A percentile compares a stretch with the other conserved stretches of the same genome.
These are phyloP conservation scores for Falco cherrug DNA, from an alignment of 2,797 vertebrate species.

Conservation along the genomic window DNA sequence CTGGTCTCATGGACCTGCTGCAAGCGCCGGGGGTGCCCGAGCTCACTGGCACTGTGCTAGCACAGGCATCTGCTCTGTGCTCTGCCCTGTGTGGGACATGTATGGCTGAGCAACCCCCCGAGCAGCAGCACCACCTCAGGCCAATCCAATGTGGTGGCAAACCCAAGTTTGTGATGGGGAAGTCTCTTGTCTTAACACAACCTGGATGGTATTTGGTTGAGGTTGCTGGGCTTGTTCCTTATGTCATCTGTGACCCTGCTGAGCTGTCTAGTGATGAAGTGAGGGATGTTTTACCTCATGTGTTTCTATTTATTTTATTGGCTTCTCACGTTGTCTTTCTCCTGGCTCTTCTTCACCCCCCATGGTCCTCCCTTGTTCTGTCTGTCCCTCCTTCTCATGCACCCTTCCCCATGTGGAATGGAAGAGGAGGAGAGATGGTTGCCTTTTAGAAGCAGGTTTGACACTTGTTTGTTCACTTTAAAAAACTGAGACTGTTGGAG, in stretches of 20 bases:
- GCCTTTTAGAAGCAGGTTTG: background rate
- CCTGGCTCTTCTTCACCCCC: background rate
- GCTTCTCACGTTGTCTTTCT: background rate
- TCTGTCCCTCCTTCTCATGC: background rate
- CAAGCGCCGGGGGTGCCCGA: background rate
- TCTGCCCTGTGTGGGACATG: fast-evolving
- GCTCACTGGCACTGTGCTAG: background rate
- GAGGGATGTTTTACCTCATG: background rate
- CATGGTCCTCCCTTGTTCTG: background rate
- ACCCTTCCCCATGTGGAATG: background rate
- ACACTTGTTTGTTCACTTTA: background rate
- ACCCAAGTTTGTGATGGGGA: background rate
- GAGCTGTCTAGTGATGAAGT: background rate
- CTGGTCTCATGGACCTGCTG: background rate
- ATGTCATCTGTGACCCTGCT: background rate
- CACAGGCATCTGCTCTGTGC: background rate
- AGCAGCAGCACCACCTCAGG: background rate
- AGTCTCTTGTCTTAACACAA: background rate
- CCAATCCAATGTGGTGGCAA: fast-evolving
- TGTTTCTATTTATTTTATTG: slow-evolving; percentile 19
- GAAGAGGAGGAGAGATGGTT: background rate
- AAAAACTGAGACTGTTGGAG: background rate
- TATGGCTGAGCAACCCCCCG: background rate
- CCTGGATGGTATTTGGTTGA: background rate
- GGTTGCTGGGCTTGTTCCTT: background rate